A percentile compares a stretch with the other conserved stretches of the same genome.
Evolutionary conservation across 2,888 invertebrate genomes (phyloP).

Genomic region (Automeris io): DNA sequence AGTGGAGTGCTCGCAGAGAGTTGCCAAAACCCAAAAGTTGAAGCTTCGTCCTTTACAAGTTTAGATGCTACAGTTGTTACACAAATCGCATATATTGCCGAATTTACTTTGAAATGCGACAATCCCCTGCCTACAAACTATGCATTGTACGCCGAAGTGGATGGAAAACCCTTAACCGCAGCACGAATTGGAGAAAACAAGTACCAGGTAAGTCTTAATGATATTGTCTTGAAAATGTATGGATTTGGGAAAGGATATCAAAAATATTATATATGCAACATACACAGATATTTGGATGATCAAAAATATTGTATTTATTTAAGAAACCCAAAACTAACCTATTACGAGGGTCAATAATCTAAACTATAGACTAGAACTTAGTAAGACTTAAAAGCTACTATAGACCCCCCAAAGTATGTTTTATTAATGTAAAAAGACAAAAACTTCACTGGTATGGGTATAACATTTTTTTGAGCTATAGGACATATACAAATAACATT

Average conservation of each 20-base stretch:
- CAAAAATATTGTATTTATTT: too few relatives aligned
- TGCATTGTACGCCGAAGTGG: conserved; percentile 92
- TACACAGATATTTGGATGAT: too few relatives aligned
- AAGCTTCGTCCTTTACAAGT: conserved; percentile 91
- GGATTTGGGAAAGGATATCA: not conserved
- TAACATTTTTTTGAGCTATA: too few relatives aligned
- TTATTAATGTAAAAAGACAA: too few relatives aligned
- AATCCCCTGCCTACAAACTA: conserved; percentile 79
- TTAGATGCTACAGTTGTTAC: conserved; percentile 94
- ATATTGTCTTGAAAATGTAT: not conserved
- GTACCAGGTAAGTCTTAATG: conserved; percentile 84
- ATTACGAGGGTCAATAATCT: too few relatives aligned
- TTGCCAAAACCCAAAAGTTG: conserved; percentile 80
- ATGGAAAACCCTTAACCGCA: conserved; percentile 90
- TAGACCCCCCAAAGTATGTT: too few relatives aligned
- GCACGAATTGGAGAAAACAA: conserved; percentile 86
- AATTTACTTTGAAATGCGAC: conserved; percentile 90
- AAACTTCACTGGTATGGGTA: too few relatives aligned
- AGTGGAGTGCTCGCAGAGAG: conserved; percentile 41
- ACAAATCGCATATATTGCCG: conserved; percentile 92
- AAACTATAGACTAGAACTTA: too few relatives aligned
- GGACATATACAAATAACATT: too few relatives aligned
- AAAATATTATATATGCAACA: too few relatives aligned
- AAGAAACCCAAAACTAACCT: too few relatives aligned
- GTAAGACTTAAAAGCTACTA: too few relatives aligned